Percentiles rank a stretch among this genome's conserved stretches.
Evolutionary conservation across 2,888 invertebrate species (phyloP).

Genomic region (Papilio gigon): DNA sequence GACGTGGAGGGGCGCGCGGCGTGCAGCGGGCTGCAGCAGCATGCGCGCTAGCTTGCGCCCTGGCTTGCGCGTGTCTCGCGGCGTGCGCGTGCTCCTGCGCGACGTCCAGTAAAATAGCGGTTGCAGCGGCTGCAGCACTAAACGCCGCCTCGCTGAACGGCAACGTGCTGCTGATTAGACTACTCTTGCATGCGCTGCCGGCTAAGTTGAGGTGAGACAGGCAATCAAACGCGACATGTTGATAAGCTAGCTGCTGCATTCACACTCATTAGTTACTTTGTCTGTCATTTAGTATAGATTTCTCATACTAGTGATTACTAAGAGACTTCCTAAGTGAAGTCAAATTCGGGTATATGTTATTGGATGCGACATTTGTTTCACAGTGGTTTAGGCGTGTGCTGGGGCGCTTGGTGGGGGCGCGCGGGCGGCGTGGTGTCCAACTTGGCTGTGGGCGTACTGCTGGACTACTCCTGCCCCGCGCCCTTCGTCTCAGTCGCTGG

Average conservation of each 20-base stretch:
- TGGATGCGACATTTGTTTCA: background rate
- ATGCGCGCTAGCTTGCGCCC: slow-evolving; percentile 68
- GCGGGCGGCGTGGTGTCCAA: slow-evolving; percentile 86
- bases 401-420: slow-evolving; percentile 85
- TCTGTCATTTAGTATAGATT: background rate
- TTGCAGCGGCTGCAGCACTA: slow-evolving; percentile 71
- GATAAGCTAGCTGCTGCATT: background rate
- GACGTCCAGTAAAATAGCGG: slow-evolving; percentile 59
- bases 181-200: slow-evolving; percentile 69
- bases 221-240: too few species aligned
- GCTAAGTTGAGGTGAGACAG: slow-evolving; percentile 69
- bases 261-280: background rate
- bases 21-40: slow-evolving; percentile 68
- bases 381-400: slow-evolving; percentile 85
- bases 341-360: too few species aligned
- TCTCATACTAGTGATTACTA: too few species aligned
- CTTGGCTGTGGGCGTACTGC: slow-evolving; percentile 83
- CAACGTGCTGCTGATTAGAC: slow-evolving; percentile 70
- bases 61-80: slow-evolving; percentile 67
- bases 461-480: slow-evolving; percentile 84
- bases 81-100: slow-evolving; percentile 70
- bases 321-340: background rate
- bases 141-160: slow-evolving; percentile 76
- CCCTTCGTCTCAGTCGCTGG: slow-evolving; percentile 84
- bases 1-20: slow-evolving; percentile 67